A percentile compares a stretch with the other conserved stretches of the same genome.
phyloP scores from a whole-genome alignment of 2,113 vertebrate genomes.

The Paradoxurus hermaphroditus region DNA sequence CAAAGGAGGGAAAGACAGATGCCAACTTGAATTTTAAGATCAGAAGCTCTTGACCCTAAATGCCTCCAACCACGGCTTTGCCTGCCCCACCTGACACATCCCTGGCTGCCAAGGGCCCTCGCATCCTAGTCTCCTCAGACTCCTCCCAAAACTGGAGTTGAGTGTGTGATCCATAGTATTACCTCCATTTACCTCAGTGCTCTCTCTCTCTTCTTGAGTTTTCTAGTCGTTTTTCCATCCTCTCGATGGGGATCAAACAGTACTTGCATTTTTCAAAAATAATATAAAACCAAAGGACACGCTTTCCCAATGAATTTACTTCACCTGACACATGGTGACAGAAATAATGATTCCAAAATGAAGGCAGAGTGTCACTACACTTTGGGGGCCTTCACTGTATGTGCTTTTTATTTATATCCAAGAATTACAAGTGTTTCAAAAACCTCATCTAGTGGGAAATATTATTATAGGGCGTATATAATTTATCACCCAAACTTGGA shows the following conservation, averaged over 20 bases:
- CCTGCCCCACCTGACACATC: neutral
- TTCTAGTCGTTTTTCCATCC: neutral
- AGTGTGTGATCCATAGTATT: neutral
- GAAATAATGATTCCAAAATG: conserved; percentile 55
- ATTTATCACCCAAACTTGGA: conserved; percentile 22
- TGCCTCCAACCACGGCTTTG: neutral
- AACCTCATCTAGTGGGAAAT: conserved; percentile 43
- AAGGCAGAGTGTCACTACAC: conserved; percentile 18
- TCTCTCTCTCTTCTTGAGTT: neutral
- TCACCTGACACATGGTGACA: neutral
- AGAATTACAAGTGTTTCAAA: conserved; percentile 61
- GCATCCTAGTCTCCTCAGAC: neutral
- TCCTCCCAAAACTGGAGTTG: neutral
- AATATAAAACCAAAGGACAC: conserved; percentile 23
- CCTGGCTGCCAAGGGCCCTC: neutral
- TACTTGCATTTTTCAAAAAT: conserved; percentile 23
- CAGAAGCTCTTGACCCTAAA: neutral
- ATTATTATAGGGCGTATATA: conserved; percentile 33
- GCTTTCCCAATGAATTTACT: conserved; percentile 29
- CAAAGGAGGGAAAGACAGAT: neutral
- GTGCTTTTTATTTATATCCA: conserved; percentile 57
- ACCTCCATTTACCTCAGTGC: neutral
- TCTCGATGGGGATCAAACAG: neutral
- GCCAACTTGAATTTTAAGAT: neutral
- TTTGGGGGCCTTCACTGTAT: conserved; percentile 27